Base-by-base conservation (phyloP, 2,113 vertebrate genomes). In the Pampusana beccarii region DNA sequence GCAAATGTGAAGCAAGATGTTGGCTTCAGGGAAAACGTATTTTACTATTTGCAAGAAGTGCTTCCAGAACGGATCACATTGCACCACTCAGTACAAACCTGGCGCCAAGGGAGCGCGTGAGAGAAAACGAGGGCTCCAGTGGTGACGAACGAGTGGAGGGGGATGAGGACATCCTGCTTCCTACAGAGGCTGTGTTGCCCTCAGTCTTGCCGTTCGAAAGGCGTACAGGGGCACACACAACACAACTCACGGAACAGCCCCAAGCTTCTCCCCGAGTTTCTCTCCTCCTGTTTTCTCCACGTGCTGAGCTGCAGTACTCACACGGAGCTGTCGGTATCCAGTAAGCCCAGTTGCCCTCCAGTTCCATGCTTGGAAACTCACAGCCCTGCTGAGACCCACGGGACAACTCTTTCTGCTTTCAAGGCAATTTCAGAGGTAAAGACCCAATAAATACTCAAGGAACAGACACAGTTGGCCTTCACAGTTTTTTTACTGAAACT, bases 41-140 rank as follows among this genome's bases (percentile, higher is more conserved):
- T 89, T 91, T 61, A 84, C 46, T 34, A n/a, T 75, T 75, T 92
- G 86, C 80, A 92, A 90, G 61, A 82, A 88, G 60, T n/a, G 80
- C 54, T 78, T 65, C 80, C 81, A 86, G 62, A 86, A 81, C 10
- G 34, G 60, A 90, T 93, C 75, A 10, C 60, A 31, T 1, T 36
- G 75, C n/a, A 71, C 26, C 72, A 48, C 75, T 44, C 46, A 31
- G 53, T 34, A 80, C 56, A 91, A 87, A 77, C 89, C 9, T 31
- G 88, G 80, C n/a, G n/a, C 54, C 53, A 26, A 72, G 83, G 44
- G 87, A 91, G 73, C 75, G 31, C 3, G 11, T 10, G 64, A 1
- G 8, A 50, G 16, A 23, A 65, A 80, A 86, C 1, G 10, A 56
- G 15, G 66, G 67, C 74, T 81, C 42, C 60, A 13, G 40, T 11